Evolutionary conservation across 2,113 vertebrate genomes (phyloP).

Genomic region (Podarcis raffonei): DNA sequence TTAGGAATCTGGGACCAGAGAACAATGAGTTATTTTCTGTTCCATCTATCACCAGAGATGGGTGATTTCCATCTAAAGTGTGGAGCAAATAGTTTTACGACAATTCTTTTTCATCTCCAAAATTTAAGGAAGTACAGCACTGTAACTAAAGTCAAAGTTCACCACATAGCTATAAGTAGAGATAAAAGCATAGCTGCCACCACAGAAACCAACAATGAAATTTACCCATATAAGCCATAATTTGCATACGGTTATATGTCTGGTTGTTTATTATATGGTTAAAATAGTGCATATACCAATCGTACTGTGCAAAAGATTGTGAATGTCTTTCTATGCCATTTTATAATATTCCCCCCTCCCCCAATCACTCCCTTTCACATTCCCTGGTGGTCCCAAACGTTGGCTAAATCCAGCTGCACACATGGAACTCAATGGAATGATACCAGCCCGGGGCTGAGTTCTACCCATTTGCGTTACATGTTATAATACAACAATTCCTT

Average conservation of each 20-base stretch:
- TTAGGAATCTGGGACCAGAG: background rate
- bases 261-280: too few species aligned
- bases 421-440: constrained; percentile 12
- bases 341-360: background rate
- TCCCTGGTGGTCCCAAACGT: background rate
- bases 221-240: too few species aligned
- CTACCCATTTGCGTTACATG: constrained; percentile 10
- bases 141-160: background rate
- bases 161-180: background rate
- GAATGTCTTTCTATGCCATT: too few species aligned
- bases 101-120: background rate
- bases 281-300: too few species aligned
- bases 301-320: too few species aligned
- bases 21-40: background rate
- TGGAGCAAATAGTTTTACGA: too few species aligned
- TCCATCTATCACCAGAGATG: background rate
- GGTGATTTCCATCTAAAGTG: too few species aligned
- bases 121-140: background rate
- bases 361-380: background rate
- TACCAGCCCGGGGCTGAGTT: background rate
- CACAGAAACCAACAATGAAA: too few species aligned
- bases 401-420: background rate
- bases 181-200: background rate
- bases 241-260: too few species aligned
- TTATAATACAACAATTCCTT: constrained; percentile 66